Evolutionary conservation across 1,140 invertebrate species (phyloP), one percentile per base, ranked within the genome.

Genomic region (Rhagoletis pomonella): DNA sequence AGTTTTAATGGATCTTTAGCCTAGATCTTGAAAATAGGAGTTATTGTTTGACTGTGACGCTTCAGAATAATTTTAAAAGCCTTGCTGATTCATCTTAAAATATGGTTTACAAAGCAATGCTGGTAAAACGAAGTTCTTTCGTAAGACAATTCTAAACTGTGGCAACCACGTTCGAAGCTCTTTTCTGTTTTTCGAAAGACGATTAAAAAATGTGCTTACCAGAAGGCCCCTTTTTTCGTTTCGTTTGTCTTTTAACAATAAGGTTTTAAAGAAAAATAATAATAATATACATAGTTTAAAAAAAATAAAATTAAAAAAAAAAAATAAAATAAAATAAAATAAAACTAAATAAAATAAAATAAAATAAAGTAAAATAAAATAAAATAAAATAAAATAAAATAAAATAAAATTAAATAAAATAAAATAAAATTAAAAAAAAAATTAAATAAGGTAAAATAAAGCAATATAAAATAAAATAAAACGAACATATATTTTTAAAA

Each of bases 211-310:
- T 59, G 6, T 73, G 44, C 14, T 73, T 73, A 73, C n/a, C 7
- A 39, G 39, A 73, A 73, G 39, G 39, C 39, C 69, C 29, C n/a
- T 29, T 47, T 81, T 7, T 47, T 47, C 44, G 44, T 42, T 12
- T 81, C 0, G n/a, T 44, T 29, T 29, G 29, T 29, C 29, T 29
- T 29, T 29, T 29, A 29, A 1, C 29, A 29, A 29, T 29, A 29
- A 10, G 5, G 42, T 81, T 17, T 47, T 50, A n/a, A 81, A n/a
- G 6, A 17, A 17, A 9, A 29, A 47, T n/a, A 69, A 42, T 47
- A 81, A 81, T 7, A 47, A 42, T 47, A 81, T 81, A 42, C 42
- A 50, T 81, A 29, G 17, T 81, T 81, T 81, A 73, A n/a, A 42
- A 42, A 10, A 81, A 19, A 4, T 42, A 47, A 29, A 29, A 7